Base-by-base conservation (phyloP, 2,888 invertebrate genomes). In the Agonopterix arenella region DNA sequence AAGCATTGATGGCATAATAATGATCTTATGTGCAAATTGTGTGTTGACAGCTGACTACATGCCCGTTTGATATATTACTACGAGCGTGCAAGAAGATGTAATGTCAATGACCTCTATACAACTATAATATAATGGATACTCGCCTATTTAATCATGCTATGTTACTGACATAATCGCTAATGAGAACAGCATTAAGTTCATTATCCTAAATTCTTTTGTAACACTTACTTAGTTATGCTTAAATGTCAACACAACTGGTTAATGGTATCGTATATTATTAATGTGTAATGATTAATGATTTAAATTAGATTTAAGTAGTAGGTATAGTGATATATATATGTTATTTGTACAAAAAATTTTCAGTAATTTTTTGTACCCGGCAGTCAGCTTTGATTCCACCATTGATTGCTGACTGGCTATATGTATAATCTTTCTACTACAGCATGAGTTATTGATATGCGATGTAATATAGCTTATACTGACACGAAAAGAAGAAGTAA, bases 161-260 rank as follows among this genome's bases (percentile, higher is more conserved):
- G 44, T 47, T 41, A 48, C 45, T 51, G 50, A 74, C 64, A 70
- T 75, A 76, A 76, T 62, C 57, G 54, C 62, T 57, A 64, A 60
- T 54, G 58, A 55, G 61, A 55, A 50, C 58, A 28, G 28, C 28
- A 28, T 28, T 28, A 48, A 55, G 54, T 61, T 59, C 59, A 68
- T 64, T 70, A 68, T 56, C 75, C 76, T 63, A 63, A 76, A 76
- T 76, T 66, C 67, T 67, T 56, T 36, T 57, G 52, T 62, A 61
- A 58, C 61, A 40, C 40, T n/a, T 40, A 40, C 40, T 40, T 40
- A 28, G 28, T 28, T 40, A 40, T n/a, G n/a, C 40, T 9, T 40
- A n/a, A 47, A 38, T 43, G 49, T 49, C 46, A 52, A 48, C 48
- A 48, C 42, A 18, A 10, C 40, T 10, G 43, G 8, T 43, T 43